These are phyloP conservation scores for Sebastes variabilis DNA, from an alignment of 2,797 vertebrate species.

Conservation along the genomic window DNA sequence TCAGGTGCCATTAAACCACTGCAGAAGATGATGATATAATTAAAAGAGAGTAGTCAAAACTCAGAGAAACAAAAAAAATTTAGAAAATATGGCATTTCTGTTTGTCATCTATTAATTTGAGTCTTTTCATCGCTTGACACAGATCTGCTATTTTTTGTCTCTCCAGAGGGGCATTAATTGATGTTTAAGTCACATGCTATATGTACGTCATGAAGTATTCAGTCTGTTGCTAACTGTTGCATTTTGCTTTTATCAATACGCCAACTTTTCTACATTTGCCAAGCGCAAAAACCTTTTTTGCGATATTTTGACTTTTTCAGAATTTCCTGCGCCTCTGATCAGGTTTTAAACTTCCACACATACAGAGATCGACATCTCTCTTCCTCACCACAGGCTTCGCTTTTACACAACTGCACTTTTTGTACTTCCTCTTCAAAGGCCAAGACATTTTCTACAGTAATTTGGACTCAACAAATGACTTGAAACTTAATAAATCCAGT, in stretches of 20 bases:
- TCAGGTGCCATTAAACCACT: neutral
- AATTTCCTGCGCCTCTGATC: neutral
- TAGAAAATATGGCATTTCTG: neutral
- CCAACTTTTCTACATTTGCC: neutral
- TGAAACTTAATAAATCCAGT: neutral
- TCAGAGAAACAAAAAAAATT: rapidly evolving
- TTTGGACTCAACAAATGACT: neutral
- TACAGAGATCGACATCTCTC: neutral
- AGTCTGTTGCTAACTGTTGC: neutral
- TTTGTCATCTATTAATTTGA: neutral
- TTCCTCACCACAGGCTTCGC: neutral
- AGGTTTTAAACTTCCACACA: neutral
- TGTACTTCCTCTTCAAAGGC: neutral
- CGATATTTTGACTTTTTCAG: too few species aligned
- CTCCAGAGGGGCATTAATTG: neutral
- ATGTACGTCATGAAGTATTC: neutral
- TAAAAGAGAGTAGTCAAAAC: neutral
- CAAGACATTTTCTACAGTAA: neutral
- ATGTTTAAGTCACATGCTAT: neutral
- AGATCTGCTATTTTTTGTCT: neutral
- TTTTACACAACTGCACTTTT: neutral
- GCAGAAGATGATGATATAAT: neutral
- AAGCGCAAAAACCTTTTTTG: neutral
- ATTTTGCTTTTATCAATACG: neutral
- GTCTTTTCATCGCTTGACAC: neutral